phyloP scores from a whole-genome alignment of 2,888 invertebrate genomes.

The Conomelus anceps region DNA sequence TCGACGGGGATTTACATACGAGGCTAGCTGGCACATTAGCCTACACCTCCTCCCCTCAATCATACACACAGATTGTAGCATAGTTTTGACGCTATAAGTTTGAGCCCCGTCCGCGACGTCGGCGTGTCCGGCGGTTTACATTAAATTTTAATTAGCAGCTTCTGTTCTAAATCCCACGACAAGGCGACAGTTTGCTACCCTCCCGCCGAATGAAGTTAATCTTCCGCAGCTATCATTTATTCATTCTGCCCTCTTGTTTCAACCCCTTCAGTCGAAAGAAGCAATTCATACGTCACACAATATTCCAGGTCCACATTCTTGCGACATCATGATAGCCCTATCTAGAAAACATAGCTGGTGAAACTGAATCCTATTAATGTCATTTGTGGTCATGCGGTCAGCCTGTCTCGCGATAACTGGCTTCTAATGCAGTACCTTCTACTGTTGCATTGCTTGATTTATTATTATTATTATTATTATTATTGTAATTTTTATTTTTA shows the following conservation, averaged over 20 bases:
- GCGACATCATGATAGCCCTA: not conserved
- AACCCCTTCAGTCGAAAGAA: not conserved
- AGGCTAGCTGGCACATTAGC: not conserved
- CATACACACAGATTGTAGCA: not conserved
- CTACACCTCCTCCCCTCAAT: not conserved
- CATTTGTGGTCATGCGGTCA: not conserved
- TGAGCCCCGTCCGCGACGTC: not conserved
- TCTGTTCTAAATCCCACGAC: not conserved
- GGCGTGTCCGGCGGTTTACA: not conserved
- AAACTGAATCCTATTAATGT: not conserved
- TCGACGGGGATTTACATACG: not conserved
- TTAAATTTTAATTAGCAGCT: not conserved
- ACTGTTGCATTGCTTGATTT: not conserved
- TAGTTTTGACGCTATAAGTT: not conserved
- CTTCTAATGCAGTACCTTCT: not conserved
- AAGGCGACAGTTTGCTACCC: not conserved
- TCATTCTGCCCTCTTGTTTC: not conserved
- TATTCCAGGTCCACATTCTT: not conserved
- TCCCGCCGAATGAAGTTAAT: not conserved
- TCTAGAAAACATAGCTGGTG: not conserved
- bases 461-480: not conserved
- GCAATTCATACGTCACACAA: not conserved
- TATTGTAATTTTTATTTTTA: no score
- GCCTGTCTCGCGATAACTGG: not conserved
- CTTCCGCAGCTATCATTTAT: not conserved